Evolutionary conservation across 2,888 invertebrate genomes (phyloP), one percentile per base, ranked within the genome.

Genomic region (Palloptera scutellata): DNA sequence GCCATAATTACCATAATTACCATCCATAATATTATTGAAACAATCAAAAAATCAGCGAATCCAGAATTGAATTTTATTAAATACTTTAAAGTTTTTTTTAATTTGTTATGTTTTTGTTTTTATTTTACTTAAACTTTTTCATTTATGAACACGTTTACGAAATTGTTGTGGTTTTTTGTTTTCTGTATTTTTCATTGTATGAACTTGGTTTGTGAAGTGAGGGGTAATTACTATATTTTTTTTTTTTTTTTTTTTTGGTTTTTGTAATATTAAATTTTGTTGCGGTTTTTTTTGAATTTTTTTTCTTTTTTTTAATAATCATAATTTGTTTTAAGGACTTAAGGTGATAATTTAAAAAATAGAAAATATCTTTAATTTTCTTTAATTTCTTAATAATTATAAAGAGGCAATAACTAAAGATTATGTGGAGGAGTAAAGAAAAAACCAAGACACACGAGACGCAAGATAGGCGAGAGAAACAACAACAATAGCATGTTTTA

Each of bases 11-110:
- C 54, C 59, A 45, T 30, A 30, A 30, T 6, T 30, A 30, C 30
- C 30, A 30, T 30, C 30, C 30, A 30, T 30, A 30, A 30, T 30
- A 30, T 30, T 30, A 30, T 30, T 30, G 3, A 30, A 30, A 15
- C 55, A 43, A 62, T 51, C 55, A 17, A 15, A 55, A 41, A 66
- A 64, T 64, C 61, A 48, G 55, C 48, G 40, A 57, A 57, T 64
- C 51, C 1, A 12, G 15, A 42, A 10, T 43, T 59, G 4, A 54
- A 61, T 51, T 43, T 54, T 43, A 30, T 41, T 69, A 61, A 57
- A 41, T 75, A 73, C 73, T 71, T 72, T 76, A 74, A 71, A 67
- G 61, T 42, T 12, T 59, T 66, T 48, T 51, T 61, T 59, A 51
- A 64, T 62, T 69, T 61, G 30, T 51, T 60, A 42, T 54, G 20